Percentiles rank a stretch among this genome's conserved stretches.
phyloP scores from a whole-genome alignment of 2,797 vertebrate genomes.

The Bucorvus abyssinicus region DNA sequence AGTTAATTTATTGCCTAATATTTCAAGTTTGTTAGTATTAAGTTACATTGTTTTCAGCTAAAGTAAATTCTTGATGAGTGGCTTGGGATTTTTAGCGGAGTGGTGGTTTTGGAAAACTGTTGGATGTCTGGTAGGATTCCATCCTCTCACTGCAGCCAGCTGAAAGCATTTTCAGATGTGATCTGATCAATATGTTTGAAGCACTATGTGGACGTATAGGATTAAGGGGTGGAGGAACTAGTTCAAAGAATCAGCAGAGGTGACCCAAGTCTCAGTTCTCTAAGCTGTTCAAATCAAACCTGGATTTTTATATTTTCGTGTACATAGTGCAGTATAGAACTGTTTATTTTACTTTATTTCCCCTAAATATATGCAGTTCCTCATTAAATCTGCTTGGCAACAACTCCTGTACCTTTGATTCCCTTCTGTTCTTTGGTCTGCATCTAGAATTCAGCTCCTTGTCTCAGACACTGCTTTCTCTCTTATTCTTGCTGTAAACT shows the following conservation, averaged over 20 bases:
- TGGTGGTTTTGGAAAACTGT: conserved; percentile 30
- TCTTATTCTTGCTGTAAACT: neutral
- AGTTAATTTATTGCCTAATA: conserved; percentile 42
- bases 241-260: neutral
- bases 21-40: conserved; percentile 50
- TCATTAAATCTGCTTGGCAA: neutral
- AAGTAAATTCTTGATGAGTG: conserved; percentile 53
- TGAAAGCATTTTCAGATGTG: conserved; percentile 32
- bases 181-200: conserved; percentile 1
- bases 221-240: neutral
- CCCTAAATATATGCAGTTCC: neutral
- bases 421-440: neutral
- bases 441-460: neutral
- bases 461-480: neutral
- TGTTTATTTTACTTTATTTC: neutral
- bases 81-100: conserved; percentile 47
- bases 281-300: neutral
- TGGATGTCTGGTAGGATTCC: neutral
- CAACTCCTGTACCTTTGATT: neutral
- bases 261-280: neutral
- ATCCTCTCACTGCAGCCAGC: neutral
- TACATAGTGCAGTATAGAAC: neutral
- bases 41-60: conserved; percentile 50
- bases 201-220: neutral
- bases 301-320: neutral